Percentiles rank a stretch among this genome's conserved stretches.
Evolutionary conservation across 2,797 vertebrate genomes (phyloP).

Genomic region (Aeoliscus strigatus): DNA sequence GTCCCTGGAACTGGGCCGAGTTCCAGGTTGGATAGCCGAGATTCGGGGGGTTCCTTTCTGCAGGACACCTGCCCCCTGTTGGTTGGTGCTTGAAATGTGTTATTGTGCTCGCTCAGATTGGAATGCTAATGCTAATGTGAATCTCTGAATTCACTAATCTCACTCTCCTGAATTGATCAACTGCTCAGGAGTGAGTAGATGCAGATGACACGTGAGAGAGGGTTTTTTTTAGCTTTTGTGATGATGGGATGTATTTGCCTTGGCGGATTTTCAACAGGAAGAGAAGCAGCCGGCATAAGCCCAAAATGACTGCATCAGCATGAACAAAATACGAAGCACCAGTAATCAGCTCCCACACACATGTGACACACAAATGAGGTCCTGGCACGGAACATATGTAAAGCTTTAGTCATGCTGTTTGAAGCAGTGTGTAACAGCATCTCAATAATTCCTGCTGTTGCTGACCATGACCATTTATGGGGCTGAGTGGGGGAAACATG

Average conservation of each 20-base stretch:
- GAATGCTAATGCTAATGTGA: not conserved
- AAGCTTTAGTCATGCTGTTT: slow-evolving; percentile 17
- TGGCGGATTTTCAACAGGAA: slow-evolving; percentile 24
- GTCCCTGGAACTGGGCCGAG: too few species aligned
- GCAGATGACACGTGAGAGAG: slow-evolving; percentile 1
- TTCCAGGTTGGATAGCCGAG: too few species aligned
- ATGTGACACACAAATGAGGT: slow-evolving; percentile 8
- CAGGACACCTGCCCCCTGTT: too few species aligned
- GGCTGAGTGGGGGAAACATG: slow-evolving; percentile 10
- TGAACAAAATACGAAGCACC: not conserved
- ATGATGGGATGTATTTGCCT: slow-evolving; percentile 11
- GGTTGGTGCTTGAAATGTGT: too few species aligned
- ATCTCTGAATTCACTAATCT: slow-evolving; percentile 1
- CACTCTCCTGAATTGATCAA: slow-evolving; percentile 3
- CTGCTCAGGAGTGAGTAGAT: not conserved
- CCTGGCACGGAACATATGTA: not conserved
- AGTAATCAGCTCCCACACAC: slow-evolving; percentile 7
- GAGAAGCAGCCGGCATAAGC: not conserved
- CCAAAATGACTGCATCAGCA: slow-evolving; percentile 1
- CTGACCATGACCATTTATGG: slow-evolving; percentile 41
- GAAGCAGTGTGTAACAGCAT: slow-evolving; percentile 8
- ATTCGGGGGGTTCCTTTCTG: too few species aligned
- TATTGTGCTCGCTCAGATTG: too few species aligned
- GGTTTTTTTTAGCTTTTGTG: slow-evolving; percentile 12
- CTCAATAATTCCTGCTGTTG: slow-evolving; percentile 21